Evolutionary conservation across 2,888 invertebrate species (phyloP).

Genomic region (Pyrochroa serraticornis): DNA sequence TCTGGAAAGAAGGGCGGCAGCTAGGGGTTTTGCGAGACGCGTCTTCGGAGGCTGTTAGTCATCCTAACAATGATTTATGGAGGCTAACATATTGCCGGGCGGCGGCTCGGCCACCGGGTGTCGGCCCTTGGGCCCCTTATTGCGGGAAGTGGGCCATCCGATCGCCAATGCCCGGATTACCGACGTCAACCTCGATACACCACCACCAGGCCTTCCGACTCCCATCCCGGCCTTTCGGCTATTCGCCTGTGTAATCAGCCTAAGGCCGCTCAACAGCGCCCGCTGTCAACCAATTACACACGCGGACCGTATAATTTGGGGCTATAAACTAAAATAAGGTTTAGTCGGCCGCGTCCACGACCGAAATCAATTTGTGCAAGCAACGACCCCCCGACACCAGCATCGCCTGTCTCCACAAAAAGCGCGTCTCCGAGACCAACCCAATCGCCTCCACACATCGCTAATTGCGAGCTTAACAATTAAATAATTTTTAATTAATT

Average conservation of each 20-base stretch:
- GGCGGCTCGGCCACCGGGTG: conserved; percentile 44
- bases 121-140: conserved; percentile 35
- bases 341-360: conserved; percentile 35
- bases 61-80: conserved; percentile 63
- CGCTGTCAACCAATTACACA: conserved; percentile 55
- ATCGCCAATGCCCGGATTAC: conserved; percentile 26
- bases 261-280: conserved; percentile 29
- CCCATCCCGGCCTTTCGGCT: conserved; percentile 6
- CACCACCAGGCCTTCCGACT: conserved; percentile 7
- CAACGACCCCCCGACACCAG: too few species aligned
- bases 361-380: conserved; percentile 31
- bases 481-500: too few species aligned
- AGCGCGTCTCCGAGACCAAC: too few species aligned
- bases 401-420: too few species aligned
- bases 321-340: conserved; percentile 57
- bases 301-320: conserved; percentile 56
- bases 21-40: conserved; percentile 50
- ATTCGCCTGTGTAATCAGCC: conserved; percentile 26
- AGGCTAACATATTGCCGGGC: conserved; percentile 60
- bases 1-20: conserved; percentile 53
- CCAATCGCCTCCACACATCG: too few species aligned
- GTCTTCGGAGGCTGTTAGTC: conserved; percentile 60
- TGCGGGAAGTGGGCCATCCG: conserved; percentile 29
- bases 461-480: too few species aligned
- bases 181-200: conserved; percentile 22